Evolutionary conservation across 2,113 vertebrate genomes (phyloP).

Genomic region (Hyaena hyaena): DNA sequence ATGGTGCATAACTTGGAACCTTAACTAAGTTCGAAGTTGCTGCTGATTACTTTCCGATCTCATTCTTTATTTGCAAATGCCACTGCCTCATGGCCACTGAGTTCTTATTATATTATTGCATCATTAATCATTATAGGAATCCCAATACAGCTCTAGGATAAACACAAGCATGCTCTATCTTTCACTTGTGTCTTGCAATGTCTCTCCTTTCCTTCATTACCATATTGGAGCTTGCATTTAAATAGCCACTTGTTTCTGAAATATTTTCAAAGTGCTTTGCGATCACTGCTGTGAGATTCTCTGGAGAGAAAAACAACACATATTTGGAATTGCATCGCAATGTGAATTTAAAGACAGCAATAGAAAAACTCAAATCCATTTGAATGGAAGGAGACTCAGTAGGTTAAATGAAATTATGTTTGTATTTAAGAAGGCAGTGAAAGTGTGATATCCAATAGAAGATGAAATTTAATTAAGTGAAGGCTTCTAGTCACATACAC

Average conservation of each 20-base stretch:
- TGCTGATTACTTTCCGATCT: slow-evolving; percentile 77
- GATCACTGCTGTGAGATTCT: slow-evolving; percentile 38
- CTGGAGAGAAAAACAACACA: background rate
- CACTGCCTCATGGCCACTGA: slow-evolving; percentile 82
- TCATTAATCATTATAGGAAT: slow-evolving; percentile 80
- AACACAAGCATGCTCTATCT: slow-evolving; percentile 59
- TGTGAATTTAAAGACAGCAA: background rate
- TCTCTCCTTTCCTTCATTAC: slow-evolving; percentile 58
- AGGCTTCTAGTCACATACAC: background rate
- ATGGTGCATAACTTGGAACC: slow-evolving; percentile 72
- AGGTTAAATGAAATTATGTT: background rate
- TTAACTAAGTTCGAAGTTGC: slow-evolving; percentile 76
- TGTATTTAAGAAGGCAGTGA: slow-evolving; percentile 11
- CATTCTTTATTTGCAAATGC: slow-evolving; percentile 83
- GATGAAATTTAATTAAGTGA: slow-evolving; percentile 25
- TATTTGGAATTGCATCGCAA: slow-evolving; percentile 24
- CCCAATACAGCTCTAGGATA: slow-evolving; percentile 64
- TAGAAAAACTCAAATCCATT: background rate
- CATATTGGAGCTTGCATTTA: slow-evolving; percentile 63
- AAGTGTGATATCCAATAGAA: background rate
- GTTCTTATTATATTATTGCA: slow-evolving; percentile 80
- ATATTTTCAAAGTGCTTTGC: slow-evolving; percentile 56
- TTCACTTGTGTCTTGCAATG: slow-evolving; percentile 53
- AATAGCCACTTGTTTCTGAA: slow-evolving; percentile 69
- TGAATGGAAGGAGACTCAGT: background rate